Evolutionary conservation across 2,888 invertebrate genomes (phyloP), one percentile per base, ranked within the genome.

Genomic region (Acleris emargana): DNA sequence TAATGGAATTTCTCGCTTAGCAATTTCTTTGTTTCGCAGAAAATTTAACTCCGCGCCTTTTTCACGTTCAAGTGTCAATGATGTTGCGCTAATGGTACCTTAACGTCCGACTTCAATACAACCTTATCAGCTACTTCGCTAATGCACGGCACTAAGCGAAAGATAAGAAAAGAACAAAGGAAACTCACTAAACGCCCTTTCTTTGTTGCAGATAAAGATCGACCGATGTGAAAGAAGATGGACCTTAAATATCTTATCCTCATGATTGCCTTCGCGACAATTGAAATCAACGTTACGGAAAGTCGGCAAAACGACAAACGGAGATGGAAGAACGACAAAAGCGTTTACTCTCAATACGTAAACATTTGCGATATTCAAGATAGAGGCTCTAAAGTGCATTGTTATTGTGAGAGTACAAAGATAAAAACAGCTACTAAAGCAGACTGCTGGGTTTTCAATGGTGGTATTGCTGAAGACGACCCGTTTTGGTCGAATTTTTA

Each of bases 361-460:
- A 94, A 94, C 79, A 90, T 94, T 67, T 94, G 94, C 76, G 93
- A 94, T 75, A 93, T 94, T 71, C 91, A 93, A 73, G 92, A 88
- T 67, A 84, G 89, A 68, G 89, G 90, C 5, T 89, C 93, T 1
- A 94, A 94, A 73, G 91, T 95, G 62, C 95, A 94, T 77, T 96
- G 96, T 79, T 94, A 94, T 76, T 96, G 96, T 79, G 94, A 94
- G 74, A 93, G 89, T 53, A 90, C 90, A 57, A 93, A 93, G 73
- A 85, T 91, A 54, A 88, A 91, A 77, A 88, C 88, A 2, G 96
- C 95, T 1, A 95, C 95, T 20, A 95, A 95, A 72, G 96, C 95
- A 3, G 96, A 96, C 77, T 97, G 97, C 79, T 95, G 95, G 94
- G 94, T 97, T 6, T 95, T 96, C 83, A 94, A 94, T 68, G 93